These are phyloP conservation scores for Falcaria lacertinaria DNA, from an alignment of 2,888 invertebrate species.

Conservation along the genomic window DNA sequence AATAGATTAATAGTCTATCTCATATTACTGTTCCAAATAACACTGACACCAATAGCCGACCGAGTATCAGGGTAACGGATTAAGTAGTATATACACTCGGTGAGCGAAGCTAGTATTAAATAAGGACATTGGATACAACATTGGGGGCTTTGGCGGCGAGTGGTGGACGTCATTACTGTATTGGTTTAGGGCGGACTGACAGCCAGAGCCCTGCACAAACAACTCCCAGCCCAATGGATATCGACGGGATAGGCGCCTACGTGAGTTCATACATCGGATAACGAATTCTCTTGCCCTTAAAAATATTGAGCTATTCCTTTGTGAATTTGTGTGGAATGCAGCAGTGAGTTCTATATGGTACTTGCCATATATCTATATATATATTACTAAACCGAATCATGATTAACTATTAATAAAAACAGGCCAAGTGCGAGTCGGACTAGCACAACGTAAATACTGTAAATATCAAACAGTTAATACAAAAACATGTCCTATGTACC, in stretches of 20 bases:
- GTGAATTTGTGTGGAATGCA: background rate
- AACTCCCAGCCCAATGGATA: slow-evolving; percentile 26
- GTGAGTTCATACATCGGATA: background rate
- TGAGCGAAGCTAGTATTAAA: slow-evolving; percentile 29
- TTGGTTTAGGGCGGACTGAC: slow-evolving; percentile 50
- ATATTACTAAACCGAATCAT: too few relatives aligned
- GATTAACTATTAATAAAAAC: too few relatives aligned
- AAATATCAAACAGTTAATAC: too few relatives aligned
- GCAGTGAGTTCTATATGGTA: background rate
- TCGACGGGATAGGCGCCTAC: slow-evolving; percentile 1
- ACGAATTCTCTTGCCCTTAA: background rate
- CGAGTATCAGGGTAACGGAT: slow-evolving; percentile 30
- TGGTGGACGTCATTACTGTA: slow-evolving; percentile 52
- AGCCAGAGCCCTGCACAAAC: slow-evolving; percentile 44
- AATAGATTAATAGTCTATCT: slow-evolving; percentile 21
- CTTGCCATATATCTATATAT: too few relatives aligned
- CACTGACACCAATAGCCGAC: slow-evolving; percentile 1
- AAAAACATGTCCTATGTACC: too few relatives aligned
- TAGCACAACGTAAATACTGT: too few relatives aligned
- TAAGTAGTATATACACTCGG: slow-evolving; percentile 35
- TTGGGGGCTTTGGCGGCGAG: slow-evolving; percentile 39
- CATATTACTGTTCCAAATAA: background rate
- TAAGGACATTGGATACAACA: slow-evolving; percentile 33
- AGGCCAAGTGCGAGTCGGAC: too few relatives aligned
- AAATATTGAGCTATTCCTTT: background rate